phyloP scores from a whole-genome alignment of 2,113 vertebrate species.

The Condylura cristata region DNA sequence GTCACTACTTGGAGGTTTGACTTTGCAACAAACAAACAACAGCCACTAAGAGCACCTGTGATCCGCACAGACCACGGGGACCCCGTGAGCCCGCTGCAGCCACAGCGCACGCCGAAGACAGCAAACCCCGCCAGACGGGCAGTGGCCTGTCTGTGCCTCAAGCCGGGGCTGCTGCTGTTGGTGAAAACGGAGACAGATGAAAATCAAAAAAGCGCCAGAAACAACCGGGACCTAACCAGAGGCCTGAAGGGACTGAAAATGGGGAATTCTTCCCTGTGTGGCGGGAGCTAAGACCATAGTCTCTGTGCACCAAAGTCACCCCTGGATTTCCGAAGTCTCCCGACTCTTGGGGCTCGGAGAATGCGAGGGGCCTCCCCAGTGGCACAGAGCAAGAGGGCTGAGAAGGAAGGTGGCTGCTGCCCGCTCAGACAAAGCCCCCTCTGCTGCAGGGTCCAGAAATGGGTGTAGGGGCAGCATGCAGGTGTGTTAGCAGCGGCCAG shows the following conservation, averaged over 20 bases:
- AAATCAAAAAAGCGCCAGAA: accelerated
- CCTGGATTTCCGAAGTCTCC: neutral
- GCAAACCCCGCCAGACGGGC: neutral
- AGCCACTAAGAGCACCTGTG: neutral
- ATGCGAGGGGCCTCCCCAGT: accelerated
- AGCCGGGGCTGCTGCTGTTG: neutral
- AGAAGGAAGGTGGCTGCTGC: neutral
- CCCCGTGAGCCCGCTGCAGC: neutral
- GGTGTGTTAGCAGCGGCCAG: neutral
- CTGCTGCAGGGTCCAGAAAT: neutral
- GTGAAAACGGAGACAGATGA: neutral
- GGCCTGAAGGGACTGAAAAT: neutral
- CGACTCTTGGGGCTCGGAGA: too few species aligned
- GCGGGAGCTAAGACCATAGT: neutral
- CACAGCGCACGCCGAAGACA: too few species aligned
- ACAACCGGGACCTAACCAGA: neutral
- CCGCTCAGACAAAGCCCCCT: neutral
- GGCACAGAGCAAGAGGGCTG: neutral
- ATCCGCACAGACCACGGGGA: neutral
- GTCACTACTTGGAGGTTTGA: neutral
- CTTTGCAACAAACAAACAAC: neutral
- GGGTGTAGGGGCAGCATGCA: too few species aligned
- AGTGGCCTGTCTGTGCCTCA: neutral
- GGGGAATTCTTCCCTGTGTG: neutral
- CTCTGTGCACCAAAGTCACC: too few species aligned